Evolutionary conservation across 2,113 vertebrate genomes (phyloP).

Genomic region (Ophthalmolycus amberensis): DNA sequence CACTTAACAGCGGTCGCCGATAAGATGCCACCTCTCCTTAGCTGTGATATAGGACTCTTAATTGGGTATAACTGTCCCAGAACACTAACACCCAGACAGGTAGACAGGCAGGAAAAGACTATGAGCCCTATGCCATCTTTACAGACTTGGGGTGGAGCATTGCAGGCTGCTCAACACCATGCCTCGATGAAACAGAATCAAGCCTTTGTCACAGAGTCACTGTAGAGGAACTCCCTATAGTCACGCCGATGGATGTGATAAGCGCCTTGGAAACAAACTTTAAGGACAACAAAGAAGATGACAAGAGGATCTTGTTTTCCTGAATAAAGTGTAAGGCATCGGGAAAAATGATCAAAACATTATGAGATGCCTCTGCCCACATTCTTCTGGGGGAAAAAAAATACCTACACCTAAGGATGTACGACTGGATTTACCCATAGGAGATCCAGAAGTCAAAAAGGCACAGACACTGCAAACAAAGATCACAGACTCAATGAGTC

Average conservation of each 20-base stretch:
- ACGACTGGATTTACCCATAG: not conserved
- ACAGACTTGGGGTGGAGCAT: not conserved
- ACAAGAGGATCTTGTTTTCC: not conserved
- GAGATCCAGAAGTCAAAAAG: not conserved
- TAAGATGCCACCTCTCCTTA: constrained; percentile 10
- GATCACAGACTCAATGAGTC: not conserved
- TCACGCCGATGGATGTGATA: not conserved
- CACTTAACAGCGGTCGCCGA: not conserved
- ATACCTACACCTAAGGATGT: not conserved
- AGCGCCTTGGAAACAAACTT: not conserved
- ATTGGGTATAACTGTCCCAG: constrained; percentile 31
- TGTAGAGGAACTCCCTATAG: not conserved
- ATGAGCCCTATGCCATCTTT: not conserved
- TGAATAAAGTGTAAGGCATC: not conserved
- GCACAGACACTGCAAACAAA: not conserved
- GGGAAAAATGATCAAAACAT: not conserved
- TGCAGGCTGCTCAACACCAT: not conserved
- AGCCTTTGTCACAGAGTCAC: not conserved
- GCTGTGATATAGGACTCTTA: constrained; percentile 15
- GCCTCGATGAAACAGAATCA: not conserved
- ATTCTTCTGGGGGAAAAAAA: not conserved
- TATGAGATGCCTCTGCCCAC: not conserved
- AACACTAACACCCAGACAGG: not conserved
- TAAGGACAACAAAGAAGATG: not conserved
- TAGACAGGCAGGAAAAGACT: not conserved